Conservation (phyloP, 2,113 vertebrate species). For the Pomatostomus ruficeps region DNA sequence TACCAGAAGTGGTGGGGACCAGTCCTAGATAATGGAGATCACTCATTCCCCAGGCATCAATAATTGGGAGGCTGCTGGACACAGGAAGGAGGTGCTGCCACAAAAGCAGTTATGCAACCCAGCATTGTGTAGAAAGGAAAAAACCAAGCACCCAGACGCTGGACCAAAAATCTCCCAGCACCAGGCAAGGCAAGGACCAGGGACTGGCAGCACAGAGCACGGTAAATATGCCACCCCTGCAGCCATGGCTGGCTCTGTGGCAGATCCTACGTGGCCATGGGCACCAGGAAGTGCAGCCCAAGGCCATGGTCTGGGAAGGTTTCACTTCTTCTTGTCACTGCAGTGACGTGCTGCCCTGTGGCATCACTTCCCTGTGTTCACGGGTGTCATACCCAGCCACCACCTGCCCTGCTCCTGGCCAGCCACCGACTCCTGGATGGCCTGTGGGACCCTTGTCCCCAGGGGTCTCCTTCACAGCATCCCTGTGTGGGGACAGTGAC, state of each 20-base stretch:
- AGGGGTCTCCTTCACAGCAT: not conserved
- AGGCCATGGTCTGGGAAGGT: fast-evolving
- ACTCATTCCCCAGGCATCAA: not conserved
- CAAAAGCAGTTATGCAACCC: fast-evolving
- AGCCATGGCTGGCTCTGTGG: too few species aligned
- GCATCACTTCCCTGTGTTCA: not conserved
- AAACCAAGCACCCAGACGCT: not conserved
- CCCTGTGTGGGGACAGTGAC: fast-evolving
- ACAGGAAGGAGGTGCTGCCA: not conserved
- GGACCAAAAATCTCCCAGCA: not conserved
- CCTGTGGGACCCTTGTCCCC: not conserved
- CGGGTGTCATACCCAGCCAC: fast-evolving
- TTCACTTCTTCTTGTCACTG: not conserved
- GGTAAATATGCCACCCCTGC: fast-evolving
- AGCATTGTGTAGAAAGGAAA: not conserved
- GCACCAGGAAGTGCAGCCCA: not conserved
- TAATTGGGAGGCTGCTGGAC: fast-evolving
- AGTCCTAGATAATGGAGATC: not conserved
- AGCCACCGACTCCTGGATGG: fast-evolving
- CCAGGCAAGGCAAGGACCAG: not conserved
- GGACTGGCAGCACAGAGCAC: not conserved
- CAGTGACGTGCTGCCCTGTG: fast-evolving
- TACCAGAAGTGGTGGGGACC: not conserved
- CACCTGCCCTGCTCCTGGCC: too few species aligned
- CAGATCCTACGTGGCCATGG: not conserved